phyloP scores from a whole-genome alignment of 64 coral and sea anemone genomes.

The Pachyseris speciosa region DNA sequence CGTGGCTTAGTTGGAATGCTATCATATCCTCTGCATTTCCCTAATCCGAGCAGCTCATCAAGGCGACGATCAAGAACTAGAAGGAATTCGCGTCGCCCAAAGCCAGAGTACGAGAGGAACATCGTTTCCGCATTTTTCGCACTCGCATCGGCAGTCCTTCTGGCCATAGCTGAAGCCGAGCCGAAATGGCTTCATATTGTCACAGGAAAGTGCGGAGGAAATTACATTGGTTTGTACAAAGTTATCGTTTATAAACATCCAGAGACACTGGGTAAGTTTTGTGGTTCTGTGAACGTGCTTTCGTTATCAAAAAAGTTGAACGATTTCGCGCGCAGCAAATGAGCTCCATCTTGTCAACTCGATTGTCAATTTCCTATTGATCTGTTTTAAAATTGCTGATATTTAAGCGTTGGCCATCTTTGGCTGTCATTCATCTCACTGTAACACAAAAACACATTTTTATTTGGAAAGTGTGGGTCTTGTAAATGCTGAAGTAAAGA shows the following conservation, averaged over 20 bases:
- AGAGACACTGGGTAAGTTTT: conserved; percentile 74
- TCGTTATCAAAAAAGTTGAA: not conserved
- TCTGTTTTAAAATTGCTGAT: too few relatives aligned
- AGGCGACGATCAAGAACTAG: conserved; percentile 71
- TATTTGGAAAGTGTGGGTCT: too few relatives aligned
- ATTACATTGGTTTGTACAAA: conserved; percentile 94
- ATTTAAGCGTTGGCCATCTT: too few relatives aligned
- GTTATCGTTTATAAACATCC: conserved; percentile 90
- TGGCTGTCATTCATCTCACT: too few relatives aligned
- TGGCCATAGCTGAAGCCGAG: conserved; percentile 92
- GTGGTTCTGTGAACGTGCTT: conserved; percentile 35
- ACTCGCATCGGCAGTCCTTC: conserved; percentile 86
- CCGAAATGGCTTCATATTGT: conserved; percentile 92
- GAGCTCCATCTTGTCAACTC: too few relatives aligned
- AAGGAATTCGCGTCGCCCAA: conserved; percentile 73
- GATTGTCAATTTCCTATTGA: too few relatives aligned
- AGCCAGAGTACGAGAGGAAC: conserved; percentile 94
- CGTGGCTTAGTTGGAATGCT: conserved; percentile 33
- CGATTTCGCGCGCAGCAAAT: too few relatives aligned
- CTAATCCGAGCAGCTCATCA: conserved; percentile 46
- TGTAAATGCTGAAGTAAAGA: not conserved
- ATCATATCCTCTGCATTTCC: conserved; percentile 65
- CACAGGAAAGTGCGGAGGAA: conserved; percentile 71
- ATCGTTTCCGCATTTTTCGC: conserved; percentile 99
- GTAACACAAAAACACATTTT: too few relatives aligned